Conservation (phyloP, 2,797 vertebrate species). For the Phylloscopus collybita region DNA sequence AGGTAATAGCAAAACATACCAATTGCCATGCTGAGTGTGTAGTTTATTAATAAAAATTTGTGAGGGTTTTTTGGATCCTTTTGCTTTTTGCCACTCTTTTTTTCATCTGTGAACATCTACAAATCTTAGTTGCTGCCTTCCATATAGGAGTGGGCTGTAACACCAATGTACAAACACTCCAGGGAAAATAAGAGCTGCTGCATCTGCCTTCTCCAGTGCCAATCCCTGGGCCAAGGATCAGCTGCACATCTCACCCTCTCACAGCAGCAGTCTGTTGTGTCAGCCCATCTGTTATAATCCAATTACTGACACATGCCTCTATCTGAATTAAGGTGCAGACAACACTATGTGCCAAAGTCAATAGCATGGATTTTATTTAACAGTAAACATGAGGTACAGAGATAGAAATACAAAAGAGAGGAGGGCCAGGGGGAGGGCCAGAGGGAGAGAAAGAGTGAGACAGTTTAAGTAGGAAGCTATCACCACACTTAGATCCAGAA, state of each 20-base stretch:
- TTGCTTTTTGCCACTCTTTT: background rate
- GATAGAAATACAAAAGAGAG: background rate
- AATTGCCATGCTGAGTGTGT: background rate
- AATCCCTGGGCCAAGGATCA: background rate
- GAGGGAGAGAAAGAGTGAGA: background rate
- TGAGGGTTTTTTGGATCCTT: background rate
- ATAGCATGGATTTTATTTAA: background rate
- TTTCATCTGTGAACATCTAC: background rate
- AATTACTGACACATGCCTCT: background rate
- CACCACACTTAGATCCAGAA: background rate
- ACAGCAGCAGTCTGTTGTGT: background rate
- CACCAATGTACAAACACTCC: background rate
- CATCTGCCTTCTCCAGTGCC: background rate
- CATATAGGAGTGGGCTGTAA: background rate
- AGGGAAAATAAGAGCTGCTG: background rate
- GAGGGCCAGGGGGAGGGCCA: background rate
- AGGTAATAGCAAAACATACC: background rate
- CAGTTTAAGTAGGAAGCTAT: background rate
- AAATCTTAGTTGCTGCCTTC: background rate
- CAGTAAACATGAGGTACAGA: background rate
- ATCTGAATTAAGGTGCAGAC: background rate
- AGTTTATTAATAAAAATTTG: background rate
- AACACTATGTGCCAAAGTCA: background rate
- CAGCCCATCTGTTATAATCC: background rate
- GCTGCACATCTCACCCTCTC: background rate